Evolutionary conservation across 2,797 vertebrate species (phyloP).

Genomic region (Epinephelus coioides): DNA sequence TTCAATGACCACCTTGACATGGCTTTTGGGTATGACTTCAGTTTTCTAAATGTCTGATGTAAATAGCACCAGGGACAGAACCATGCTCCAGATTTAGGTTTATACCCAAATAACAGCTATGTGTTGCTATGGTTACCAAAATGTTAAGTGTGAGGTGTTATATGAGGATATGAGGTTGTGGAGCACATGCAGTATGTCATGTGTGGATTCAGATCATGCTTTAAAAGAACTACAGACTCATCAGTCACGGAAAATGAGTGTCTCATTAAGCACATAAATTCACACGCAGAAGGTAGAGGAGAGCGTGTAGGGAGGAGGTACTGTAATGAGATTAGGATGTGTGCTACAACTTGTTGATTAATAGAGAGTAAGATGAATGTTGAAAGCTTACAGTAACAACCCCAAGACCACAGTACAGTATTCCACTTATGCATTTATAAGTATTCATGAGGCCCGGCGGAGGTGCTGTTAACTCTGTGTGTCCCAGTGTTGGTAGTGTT

Average conservation of each 20-base stretch:
- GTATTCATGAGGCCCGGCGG: constrained; percentile 10
- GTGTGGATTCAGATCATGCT: neutral
- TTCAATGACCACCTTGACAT: too few relatives aligned
- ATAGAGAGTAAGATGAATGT: constrained; percentile 26
- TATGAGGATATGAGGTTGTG: neutral
- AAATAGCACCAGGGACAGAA: too few relatives aligned
- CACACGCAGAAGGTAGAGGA: neutral
- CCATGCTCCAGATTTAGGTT: neutral
- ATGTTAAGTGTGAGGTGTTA: neutral
- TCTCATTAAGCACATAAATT: neutral
- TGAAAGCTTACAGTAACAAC: constrained; percentile 25
- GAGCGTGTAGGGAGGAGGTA: neutral
- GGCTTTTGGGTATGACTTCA: too few relatives aligned
- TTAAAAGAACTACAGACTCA: neutral
- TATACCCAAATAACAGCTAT: neutral
- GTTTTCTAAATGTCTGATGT: too few relatives aligned
- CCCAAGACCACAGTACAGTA: neutral
- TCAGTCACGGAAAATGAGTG: neutral
- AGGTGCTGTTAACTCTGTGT: neutral
- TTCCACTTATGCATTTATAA: constrained; percentile 26
- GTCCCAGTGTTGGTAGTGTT: neutral
- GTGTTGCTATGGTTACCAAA: neutral
- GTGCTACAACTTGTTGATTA: constrained; percentile 19
- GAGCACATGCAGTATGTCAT: neutral
- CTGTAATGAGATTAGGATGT: constrained; percentile 1